phyloP scores from a whole-genome alignment of 2,797 vertebrate genomes.

The Octomys mimax region DNA sequence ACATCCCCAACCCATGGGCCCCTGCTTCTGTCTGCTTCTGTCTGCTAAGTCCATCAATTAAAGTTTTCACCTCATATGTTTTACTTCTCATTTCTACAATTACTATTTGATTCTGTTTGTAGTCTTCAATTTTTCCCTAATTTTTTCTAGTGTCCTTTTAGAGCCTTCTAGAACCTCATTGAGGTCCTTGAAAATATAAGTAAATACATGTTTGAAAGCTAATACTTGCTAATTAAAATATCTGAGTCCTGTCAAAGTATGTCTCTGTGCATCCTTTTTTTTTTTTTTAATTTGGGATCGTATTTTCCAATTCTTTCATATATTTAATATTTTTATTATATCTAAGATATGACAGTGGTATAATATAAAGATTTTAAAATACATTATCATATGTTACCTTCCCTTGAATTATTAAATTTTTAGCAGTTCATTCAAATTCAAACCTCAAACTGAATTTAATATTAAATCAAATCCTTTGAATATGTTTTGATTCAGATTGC shows the following conservation, averaged over 20 bases:
- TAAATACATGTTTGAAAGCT: neutral
- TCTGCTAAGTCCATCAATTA: neutral
- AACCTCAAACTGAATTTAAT: neutral
- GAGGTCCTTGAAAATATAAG: conserved; percentile 8
- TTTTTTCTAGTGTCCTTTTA: neutral
- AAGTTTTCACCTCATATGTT: neutral
- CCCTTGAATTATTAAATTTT: neutral
- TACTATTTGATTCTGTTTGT: neutral
- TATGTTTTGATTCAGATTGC: neutral
- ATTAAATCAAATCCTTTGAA: conserved; percentile 10
- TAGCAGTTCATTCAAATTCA: neutral
- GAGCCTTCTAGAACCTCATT: neutral
- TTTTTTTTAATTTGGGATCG: neutral
- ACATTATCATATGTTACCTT: neutral
- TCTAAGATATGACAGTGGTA: neutral
- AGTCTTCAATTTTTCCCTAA: conserved; percentile 1
- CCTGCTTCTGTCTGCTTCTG: neutral
- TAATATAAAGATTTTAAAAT: neutral
- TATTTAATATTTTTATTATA: neutral
- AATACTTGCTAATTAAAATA: neutral
- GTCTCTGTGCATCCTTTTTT: neutral
- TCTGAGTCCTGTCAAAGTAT: neutral
- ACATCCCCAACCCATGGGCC: neutral
- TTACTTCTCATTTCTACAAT: neutral
- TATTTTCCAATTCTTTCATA: conserved; percentile 16